These are phyloP conservation scores for Oscheius sp. DNA, from an alignment of 2,888 invertebrate species.

Conservation along the genomic window DNA sequence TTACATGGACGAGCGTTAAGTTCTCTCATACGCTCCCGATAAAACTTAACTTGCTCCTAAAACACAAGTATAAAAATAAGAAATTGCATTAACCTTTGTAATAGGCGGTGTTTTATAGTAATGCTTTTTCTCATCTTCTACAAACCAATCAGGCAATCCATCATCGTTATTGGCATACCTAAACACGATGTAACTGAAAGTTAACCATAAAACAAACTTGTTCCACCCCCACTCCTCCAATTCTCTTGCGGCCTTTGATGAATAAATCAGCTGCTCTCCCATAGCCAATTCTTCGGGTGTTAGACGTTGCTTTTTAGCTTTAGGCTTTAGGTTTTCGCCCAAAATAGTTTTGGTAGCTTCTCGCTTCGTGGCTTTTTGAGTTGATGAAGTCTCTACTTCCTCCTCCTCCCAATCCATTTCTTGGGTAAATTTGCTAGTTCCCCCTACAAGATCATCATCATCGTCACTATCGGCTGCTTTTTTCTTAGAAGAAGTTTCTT, in stretches of 20 bases:
- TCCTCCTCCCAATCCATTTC: slow-evolving; percentile 55
- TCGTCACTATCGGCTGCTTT: slow-evolving; percentile 31
- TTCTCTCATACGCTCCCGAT: slow-evolving; percentile 82
- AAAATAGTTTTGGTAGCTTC: slow-evolving; percentile 51
- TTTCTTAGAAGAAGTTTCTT: slow-evolving; percentile 35
- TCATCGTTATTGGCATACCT: slow-evolving; percentile 89
- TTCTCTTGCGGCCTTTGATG: slow-evolving; percentile 90
- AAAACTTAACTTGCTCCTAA: slow-evolving; percentile 81
- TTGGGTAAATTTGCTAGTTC: slow-evolving; percentile 43
- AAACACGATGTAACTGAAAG: not conserved
- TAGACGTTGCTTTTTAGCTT: slow-evolving; percentile 77
- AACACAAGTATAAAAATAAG: not conserved
- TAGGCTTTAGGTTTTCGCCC: slow-evolving; percentile 50
- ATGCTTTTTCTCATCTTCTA: slow-evolving; percentile 90
- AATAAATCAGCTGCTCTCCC: slow-evolving; percentile 89
- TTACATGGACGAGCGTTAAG: slow-evolving; percentile 94
- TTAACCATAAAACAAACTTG: slow-evolving; percentile 42
- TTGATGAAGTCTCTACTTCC: slow-evolving; percentile 42
- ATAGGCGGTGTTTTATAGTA: slow-evolving; percentile 87
- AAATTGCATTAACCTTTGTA: slow-evolving; percentile 72
- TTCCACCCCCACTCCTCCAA: slow-evolving; percentile 73
- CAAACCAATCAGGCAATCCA: slow-evolving; percentile 94
- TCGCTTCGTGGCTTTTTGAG: slow-evolving; percentile 48
- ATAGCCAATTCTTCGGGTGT: slow-evolving; percentile 89
- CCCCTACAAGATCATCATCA: slow-evolving; percentile 17